These are phyloP conservation scores for Dione vanillae DNA, from an alignment of 2,888 invertebrate species.

Conservation along the genomic window DNA sequence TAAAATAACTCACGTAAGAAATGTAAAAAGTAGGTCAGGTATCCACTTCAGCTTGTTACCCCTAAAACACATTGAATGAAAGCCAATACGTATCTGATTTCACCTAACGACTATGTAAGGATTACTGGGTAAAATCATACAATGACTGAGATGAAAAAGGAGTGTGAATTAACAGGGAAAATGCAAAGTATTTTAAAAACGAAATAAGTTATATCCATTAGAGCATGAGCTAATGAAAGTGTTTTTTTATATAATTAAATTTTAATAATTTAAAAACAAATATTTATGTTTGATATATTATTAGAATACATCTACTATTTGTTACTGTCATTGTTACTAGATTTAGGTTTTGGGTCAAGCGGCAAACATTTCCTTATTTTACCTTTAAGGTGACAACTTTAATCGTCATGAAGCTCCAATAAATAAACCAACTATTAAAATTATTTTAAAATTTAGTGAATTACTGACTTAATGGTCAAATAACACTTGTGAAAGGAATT, in stretches of 20 bases:
- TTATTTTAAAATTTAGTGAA: too few relatives aligned
- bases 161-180: too few relatives aligned
- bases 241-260: too few relatives aligned
- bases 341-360: background rate
- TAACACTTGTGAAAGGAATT: too few relatives aligned
- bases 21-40: constrained; percentile 38
- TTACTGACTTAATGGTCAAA: too few relatives aligned
- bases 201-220: too few relatives aligned
- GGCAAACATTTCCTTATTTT: background rate
- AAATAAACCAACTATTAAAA: too few relatives aligned
- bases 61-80: constrained; percentile 6
- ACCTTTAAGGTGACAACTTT: background rate
- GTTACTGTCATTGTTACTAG: background rate
- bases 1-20: constrained; percentile 14
- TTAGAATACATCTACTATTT: too few relatives aligned
- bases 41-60: constrained; percentile 23
- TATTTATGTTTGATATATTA: too few relatives aligned
- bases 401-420: background rate
- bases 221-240: too few relatives aligned
- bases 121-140: background rate
- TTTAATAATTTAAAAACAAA: too few relatives aligned
- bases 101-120: background rate
- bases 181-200: too few relatives aligned
- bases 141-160: background rate
- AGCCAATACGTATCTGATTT: constrained; percentile 10